phyloP scores from a whole-genome alignment of 1,140 invertebrate genomes.

The Rhysida immarginata region DNA sequence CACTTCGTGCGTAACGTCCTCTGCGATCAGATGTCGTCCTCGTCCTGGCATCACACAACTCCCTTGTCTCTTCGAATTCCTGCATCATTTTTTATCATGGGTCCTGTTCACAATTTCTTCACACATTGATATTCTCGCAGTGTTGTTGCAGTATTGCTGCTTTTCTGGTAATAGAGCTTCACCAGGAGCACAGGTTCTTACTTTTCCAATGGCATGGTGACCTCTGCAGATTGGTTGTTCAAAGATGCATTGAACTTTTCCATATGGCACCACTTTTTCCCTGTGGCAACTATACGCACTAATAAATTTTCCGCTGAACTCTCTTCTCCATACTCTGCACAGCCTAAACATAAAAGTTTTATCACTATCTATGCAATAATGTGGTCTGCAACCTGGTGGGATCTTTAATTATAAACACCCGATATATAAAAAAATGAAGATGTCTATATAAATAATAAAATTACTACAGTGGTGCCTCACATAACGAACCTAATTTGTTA shows the following conservation, averaged over 20 bases:
- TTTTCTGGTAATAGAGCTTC: background rate
- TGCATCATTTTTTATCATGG: constrained; percentile 1
- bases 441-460: too few relatives aligned
- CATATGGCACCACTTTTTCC: background rate
- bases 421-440: background rate
- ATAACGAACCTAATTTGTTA: too few relatives aligned
- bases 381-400: background rate
- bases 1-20: constrained; percentile 2
- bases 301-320: background rate
- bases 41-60: constrained; percentile 9
- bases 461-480: too few relatives aligned
- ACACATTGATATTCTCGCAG: constrained; percentile 3
- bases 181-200: background rate
- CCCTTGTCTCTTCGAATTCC: constrained; percentile 7
- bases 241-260: background rate
- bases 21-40: background rate
- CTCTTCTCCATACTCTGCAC: background rate
- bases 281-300: background rate
- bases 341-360: background rate
- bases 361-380: background rate
- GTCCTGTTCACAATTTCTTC: background rate
- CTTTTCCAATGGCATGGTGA: background rate
- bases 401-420: background rate
- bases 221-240: background rate
- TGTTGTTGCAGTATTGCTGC: background rate